phyloP scores from a whole-genome alignment of 2,888 invertebrate species.

The Mythimna albipuncta region DNA sequence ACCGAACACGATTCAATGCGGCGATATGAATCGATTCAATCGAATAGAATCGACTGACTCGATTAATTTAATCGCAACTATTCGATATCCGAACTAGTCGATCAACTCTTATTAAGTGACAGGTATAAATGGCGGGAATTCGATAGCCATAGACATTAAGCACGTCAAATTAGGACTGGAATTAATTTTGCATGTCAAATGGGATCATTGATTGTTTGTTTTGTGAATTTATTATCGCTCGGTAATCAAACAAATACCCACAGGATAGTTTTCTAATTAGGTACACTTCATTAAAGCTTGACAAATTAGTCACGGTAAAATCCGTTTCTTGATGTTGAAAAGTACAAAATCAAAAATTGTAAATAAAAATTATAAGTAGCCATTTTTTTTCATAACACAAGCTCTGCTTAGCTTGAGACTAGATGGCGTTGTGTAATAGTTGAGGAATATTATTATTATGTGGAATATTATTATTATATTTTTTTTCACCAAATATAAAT shows the following conservation, averaged over 20 bases:
- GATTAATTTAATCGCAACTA: constrained; percentile 56
- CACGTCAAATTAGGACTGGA: constrained; percentile 21
- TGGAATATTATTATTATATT: too few species aligned
- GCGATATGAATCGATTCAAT: constrained; percentile 50
- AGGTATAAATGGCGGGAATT: constrained; percentile 49
- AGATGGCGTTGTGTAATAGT: too few species aligned
- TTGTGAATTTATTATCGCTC: background rate
- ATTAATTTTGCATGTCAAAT: constrained; percentile 22
- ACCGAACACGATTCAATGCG: constrained; percentile 46
- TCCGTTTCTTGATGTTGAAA: background rate
- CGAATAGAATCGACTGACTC: constrained; percentile 41
- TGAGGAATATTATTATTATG: too few species aligned
- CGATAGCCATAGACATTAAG: constrained; percentile 27
- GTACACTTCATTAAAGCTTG: background rate
- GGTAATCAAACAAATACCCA: background rate
- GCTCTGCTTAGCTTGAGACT: too few species aligned
- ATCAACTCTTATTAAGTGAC: constrained; percentile 29
- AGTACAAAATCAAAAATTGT: too few species aligned
- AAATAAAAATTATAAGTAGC: too few species aligned
- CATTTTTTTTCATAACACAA: too few species aligned
- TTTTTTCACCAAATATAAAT: too few species aligned
- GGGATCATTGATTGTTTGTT: background rate
- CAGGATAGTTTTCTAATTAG: background rate
- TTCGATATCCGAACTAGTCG: constrained; percentile 35
- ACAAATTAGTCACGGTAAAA: background rate